Conservation (phyloP, 2,888 invertebrate species). For the Spicauda simplicius region DNA sequence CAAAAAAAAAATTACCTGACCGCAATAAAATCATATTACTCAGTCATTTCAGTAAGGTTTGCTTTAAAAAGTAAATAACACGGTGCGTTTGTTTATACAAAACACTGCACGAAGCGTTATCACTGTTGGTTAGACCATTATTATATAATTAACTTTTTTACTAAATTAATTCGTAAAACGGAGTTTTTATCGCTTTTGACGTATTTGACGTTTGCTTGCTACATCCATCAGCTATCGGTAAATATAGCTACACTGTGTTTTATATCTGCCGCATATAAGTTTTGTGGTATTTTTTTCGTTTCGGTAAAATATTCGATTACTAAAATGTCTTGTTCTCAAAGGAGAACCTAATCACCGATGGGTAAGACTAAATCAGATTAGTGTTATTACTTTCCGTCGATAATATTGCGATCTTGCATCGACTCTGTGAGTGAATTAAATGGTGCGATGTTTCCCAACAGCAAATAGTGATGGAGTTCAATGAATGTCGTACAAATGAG, state of each 20-base stretch:
- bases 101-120: too few species aligned
- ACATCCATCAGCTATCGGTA: slow-evolving; percentile 19
- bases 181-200: slow-evolving; percentile 48
- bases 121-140: too few species aligned
- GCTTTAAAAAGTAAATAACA: too few species aligned
- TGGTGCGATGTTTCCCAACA: slow-evolving; percentile 66
- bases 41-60: too few species aligned
- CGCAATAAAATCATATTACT: too few species aligned
- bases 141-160: background rate
- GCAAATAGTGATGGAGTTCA: slow-evolving; percentile 82
- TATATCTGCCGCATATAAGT: slow-evolving; percentile 24
- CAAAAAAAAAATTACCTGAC: too few species aligned
- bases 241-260: background rate
- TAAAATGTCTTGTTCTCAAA: slow-evolving; percentile 79
- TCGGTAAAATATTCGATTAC: slow-evolving; percentile 42
- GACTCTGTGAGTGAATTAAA: slow-evolving; percentile 53
- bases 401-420: slow-evolving; percentile 45
- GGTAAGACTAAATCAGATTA: slow-evolving; percentile 62
- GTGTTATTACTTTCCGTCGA: slow-evolving; percentile 46
- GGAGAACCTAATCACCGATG: slow-evolving; percentile 80
- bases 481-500: slow-evolving; percentile 73
- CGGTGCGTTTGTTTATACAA: too few species aligned
- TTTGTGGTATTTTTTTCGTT: slow-evolving; percentile 25
- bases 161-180: slow-evolving; percentile 39
- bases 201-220: slow-evolving; percentile 57